Base-by-base conservation (phyloP, 2,113 vertebrate species). In the Leuciscus idus region DNA sequence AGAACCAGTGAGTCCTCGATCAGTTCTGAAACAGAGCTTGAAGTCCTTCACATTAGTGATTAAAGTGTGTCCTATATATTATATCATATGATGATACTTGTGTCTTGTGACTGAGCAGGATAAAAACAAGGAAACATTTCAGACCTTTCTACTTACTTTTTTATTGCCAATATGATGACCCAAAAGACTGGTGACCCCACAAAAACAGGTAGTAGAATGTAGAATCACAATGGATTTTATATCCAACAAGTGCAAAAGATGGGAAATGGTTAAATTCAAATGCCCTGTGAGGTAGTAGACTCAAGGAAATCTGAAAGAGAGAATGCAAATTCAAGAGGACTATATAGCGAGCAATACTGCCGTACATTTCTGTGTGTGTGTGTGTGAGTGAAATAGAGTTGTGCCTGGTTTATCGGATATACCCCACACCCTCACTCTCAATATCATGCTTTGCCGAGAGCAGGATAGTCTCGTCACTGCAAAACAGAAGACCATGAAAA, bases 1-100 rank as follows among this genome's bases (percentile, higher is more conserved):
- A 95, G 95, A 89, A 97, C 93, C 72, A 94, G 98, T 99, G 91
- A 97, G 97, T 95, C 28, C 21, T 55, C 2, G n/a, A 43, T 57
- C 8, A 52, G 15, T 10, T 72, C n/a, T 2, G 19, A 43, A 43
- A 72, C 9, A 23, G 33, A 70, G 15, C 30, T 70, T 57, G 8
- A 39, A 72, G 36, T 72, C 36, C 4, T 72, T 23, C 36, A 23
- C 21, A 43, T 72, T 2, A 72, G 68, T 11, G 68, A 23, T 72
- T 72, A 68, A 23, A 72, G 19, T 43, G 21, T 43, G 36, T 72
- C 4, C 33, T 6, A 1, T 23, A 72, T 70, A 72, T 70, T 72
- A 23, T 9, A 72, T 36, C 0, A 39, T 43, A n/a, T 73, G 68
- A 70, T 72, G 8, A 39, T 70, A 70, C n/a, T 26, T 26, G 23